Conservation (phyloP, 2,113 vertebrate genomes). For the Carassius auratus region DNA sequence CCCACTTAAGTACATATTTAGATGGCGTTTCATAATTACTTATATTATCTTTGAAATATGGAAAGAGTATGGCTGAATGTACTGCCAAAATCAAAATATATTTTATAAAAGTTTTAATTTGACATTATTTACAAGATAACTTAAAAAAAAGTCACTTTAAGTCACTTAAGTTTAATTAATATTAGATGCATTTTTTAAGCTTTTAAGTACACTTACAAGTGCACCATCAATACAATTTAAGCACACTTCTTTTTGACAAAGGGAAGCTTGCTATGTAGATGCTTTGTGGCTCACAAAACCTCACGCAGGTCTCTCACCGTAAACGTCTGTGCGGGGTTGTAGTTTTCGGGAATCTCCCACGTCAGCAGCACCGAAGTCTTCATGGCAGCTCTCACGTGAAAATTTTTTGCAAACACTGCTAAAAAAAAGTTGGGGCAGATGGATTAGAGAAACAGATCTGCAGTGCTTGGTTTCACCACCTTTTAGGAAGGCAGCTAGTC, state of each 20-base stretch:
- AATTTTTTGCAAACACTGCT: conserved; percentile 99
- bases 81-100: no score
- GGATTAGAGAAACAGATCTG: conserved; percentile 83
- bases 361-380: conserved; percentile 96
- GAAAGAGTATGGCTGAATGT: not conserved
- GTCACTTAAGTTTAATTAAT: no score
- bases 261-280: no score
- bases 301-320: conserved; percentile 82
- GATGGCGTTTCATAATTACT: not conserved
- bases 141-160: no score
- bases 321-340: conserved; percentile 97
- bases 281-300: no score
- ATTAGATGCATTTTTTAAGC: no score
- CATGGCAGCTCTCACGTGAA: conserved; percentile 99
- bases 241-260: no score
- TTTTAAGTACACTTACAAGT: no score
- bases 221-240: no score
- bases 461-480: conserved; percentile 22
- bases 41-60: not conserved
- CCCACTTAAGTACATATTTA: not conserved
- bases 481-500: conserved; percentile 66
- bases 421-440: conserved; percentile 88
- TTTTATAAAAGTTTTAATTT: no score
- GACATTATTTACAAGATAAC: no score
- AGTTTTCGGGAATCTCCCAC: conserved; percentile 99